Evolutionary conservation across 2,113 vertebrate genomes (phyloP), one percentile per base, ranked within the genome.

Genomic region (Oceanodroma tethys): DNA sequence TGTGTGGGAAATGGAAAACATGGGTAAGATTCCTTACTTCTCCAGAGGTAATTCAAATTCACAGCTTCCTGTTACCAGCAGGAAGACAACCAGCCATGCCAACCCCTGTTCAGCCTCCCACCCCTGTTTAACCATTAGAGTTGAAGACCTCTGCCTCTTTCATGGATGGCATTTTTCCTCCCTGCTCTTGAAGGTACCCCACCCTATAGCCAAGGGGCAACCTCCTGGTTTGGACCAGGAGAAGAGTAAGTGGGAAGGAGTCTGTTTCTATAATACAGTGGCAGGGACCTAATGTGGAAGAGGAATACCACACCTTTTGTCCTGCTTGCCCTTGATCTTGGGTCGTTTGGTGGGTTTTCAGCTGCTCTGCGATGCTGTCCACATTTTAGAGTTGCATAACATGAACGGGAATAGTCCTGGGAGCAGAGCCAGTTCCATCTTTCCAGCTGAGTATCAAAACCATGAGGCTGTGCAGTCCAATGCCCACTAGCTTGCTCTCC

Each of bases 391-490:
- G 53, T 34, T 66, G 17, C 21, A 32, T 50, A 75, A 60, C 1
- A 3, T 34, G 62, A 95, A 86, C 29, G 11, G 30, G 45, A 91
- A 76, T 52, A 78, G 53, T 62, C 34, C 76, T 93, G 80, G 83
- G 63, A 94, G 12, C 40, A 94, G 14, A 88, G 75, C 53, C 59
- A 60, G 40, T 43, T 94, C 36, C 25, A 27, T 91, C 76, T 86
- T 94, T 83, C 80, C 80, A 93, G 80, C 53, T 91, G 63, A 86
- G 62, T 63, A 42, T 40, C 52, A 88, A 92, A 90, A 34, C 38
- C 56, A 85, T 48, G 74, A 91, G 18, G 16, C 29, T 73, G 23
- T 76, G 50, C 48, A 56, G 40, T 55, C 23, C 48, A 72, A 70
- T 60, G 5, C 40, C 21, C 53, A 91, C 90, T 56, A 55, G 53